Evolutionary conservation across 2,888 invertebrate genomes (phyloP).

Genomic region (Drosophila kambysellisi): DNA sequence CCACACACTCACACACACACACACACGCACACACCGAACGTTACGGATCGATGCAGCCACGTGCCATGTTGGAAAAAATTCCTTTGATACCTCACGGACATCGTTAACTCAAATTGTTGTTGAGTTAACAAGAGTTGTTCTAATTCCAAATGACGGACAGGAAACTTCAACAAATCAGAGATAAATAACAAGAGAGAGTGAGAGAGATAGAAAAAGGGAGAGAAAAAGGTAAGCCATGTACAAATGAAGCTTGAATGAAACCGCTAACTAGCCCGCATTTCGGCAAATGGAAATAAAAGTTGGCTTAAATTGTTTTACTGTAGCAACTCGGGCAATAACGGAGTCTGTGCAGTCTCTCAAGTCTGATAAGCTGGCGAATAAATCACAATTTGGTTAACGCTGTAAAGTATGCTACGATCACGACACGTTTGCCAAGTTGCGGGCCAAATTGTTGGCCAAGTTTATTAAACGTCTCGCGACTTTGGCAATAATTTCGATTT

Average conservation of each 20-base stretch:
- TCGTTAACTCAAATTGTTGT: constrained; percentile 78
- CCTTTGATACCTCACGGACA: constrained; percentile 64
- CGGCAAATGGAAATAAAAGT: constrained; percentile 9
- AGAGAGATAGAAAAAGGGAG: not conserved
- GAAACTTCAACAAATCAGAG: constrained; percentile 33
- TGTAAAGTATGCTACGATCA: constrained; percentile 65
- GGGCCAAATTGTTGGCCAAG: constrained; percentile 54
- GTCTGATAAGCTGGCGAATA: constrained; percentile 55
- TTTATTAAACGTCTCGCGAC: constrained; percentile 79
- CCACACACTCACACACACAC: not conserved
- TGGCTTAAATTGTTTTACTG: constrained; percentile 18
- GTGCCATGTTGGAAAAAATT: constrained; percentile 35
- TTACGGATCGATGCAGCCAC: constrained; percentile 54
- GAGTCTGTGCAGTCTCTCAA: not conserved
- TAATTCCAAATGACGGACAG: constrained; percentile 34
- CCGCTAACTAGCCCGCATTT: constrained; percentile 27
- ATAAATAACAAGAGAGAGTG: not conserved
- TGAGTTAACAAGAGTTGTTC: constrained; percentile 46
- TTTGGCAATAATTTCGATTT: constrained; percentile 80
- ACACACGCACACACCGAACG: not conserved
- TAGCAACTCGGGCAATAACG: not conserved
- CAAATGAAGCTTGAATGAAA: constrained; percentile 30
- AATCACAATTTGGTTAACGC: constrained; percentile 65
- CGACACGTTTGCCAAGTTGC: constrained; percentile 66
- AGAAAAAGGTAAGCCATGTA: constrained; percentile 20